Evolutionary conservation across 2,888 invertebrate genomes (phyloP), one percentile per base, ranked within the genome.

Genomic region (Latheticus oryzae): DNA sequence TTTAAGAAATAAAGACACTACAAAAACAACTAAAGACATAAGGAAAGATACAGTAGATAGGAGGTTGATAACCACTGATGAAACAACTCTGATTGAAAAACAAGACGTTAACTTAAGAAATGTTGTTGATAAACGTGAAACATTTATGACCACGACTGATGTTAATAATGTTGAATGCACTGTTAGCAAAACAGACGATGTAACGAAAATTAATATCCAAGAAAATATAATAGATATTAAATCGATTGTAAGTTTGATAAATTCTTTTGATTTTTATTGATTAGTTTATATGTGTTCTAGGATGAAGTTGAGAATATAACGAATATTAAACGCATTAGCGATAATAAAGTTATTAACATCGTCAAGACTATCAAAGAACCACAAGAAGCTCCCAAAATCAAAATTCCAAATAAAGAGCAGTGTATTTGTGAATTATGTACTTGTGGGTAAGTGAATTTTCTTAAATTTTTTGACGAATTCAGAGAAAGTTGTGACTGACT

Each of bases 391-490:
- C 76, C 76, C 30, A 65, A 77, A 52, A 74, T 76, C 28, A 78
- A 80, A 66, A 79, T 80, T 1, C 77, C 78, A 4, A 73, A 81
- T 64, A 89, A 88, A 74, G 93, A 93, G 73, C 89, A 91, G 78
- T 93, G 93, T 77, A 91, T 93, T 72, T 93, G 93, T 76, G 92
- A 93, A 81, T 87, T 93, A 62, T 93, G 93, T 78, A 93, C 92
- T 73, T 93, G 93, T 81, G 93, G 93, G 93, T 93, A 79, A 88
- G 91, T 85, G 12, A 9, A 19, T 19, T 19, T 19, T 19, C 21
- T 19, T 5, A 5, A 19, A 19, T 19, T 19, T 5, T 19, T 19
- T 19, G n/a, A n/a, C n/a, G n/a, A n/a, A n/a, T n/a, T n/a, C n/a
- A n/a, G n/a, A n/a, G n/a, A n/a, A n/a, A n/a, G n/a, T n/a, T n/a